Evolutionary conservation across 2,888 invertebrate species (phyloP).

Genomic region (Phaedon cochleariae): DNA sequence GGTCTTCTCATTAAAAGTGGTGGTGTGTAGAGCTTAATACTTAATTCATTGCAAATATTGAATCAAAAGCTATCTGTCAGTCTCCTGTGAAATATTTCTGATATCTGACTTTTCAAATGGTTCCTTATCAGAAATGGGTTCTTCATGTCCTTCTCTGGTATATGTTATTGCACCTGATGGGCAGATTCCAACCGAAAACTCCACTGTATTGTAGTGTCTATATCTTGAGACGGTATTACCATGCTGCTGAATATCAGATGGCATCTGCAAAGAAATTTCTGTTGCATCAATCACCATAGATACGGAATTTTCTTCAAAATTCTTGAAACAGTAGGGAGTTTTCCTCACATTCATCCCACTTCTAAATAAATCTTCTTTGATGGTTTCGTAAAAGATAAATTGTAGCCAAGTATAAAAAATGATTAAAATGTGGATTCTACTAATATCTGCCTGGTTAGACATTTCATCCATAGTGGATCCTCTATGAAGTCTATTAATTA

Average conservation of each 20-base stretch:
- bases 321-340: constrained; percentile 1
- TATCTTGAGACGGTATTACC: not conserved
- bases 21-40: too few relatives aligned
- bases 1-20: not conserved
- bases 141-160: too few relatives aligned
- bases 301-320: not conserved
- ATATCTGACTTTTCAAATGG: too few relatives aligned
- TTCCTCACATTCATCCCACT: not conserved
- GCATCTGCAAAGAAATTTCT: not conserved
- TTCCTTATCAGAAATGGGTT: too few relatives aligned
- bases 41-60: too few relatives aligned
- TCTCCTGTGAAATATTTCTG: too few relatives aligned
- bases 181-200: constrained; percentile 15
- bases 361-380: not conserved
- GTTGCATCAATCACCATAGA: constrained; percentile 5
- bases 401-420: constrained; percentile 14
- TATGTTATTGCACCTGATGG: constrained; percentile 12
- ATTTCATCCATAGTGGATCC: constrained; percentile 8
- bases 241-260: not conserved
- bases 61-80: too few relatives aligned
- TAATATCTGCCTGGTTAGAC: not conserved
- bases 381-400: constrained; percentile 7
- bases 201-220: constrained; percentile 8
- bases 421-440: not conserved
- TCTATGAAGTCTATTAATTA: not conserved